Conservation (phyloP, 2,797 vertebrate genomes). For the Melanotaenia boesemani region DNA sequence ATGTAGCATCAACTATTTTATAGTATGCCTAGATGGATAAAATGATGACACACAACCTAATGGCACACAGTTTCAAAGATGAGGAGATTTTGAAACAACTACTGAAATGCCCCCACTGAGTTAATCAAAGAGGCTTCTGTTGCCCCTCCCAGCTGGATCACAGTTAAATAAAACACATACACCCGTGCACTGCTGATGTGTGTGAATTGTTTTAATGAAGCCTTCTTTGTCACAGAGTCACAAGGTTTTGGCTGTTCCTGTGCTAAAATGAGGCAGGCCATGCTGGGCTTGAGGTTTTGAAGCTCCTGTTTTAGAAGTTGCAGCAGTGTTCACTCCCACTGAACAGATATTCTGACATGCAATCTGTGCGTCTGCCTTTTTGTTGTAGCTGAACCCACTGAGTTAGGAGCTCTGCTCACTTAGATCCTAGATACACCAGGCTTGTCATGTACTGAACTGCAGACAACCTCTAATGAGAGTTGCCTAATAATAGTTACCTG, state of each 20-base stretch:
- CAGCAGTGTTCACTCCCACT: conserved; percentile 63
- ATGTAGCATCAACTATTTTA: background rate
- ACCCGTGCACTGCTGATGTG: conserved; percentile 31
- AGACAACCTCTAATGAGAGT: conserved; percentile 68
- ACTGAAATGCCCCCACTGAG: conserved; percentile 58
- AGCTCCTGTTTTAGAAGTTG: conserved; percentile 67
- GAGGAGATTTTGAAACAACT: conserved; percentile 44
- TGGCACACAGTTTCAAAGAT: conserved; percentile 6
- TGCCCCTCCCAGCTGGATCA: conserved; percentile 66
- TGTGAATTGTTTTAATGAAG: conserved; percentile 65
- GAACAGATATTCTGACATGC: conserved; percentile 60
- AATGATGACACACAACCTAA: conserved; percentile 4
- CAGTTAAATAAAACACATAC: conserved; percentile 54
- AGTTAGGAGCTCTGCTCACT: conserved; percentile 57
- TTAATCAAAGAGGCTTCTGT: conserved; percentile 69
- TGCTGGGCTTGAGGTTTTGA: conserved; percentile 73
- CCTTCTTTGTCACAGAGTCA: conserved; percentile 64
- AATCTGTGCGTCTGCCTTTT: conserved; percentile 37
- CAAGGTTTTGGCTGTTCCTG: conserved; percentile 58
- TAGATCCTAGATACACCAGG: conserved; percentile 35
- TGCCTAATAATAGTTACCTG: conserved; percentile 69
- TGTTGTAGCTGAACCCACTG: conserved; percentile 52
- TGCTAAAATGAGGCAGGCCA: conserved; percentile 67
- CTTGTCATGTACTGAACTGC: conserved; percentile 54
- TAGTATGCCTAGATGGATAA: background rate